These are phyloP conservation scores for Pluvialis apricaria DNA, from an alignment of 2,113 vertebrate genomes.

Conservation along the genomic window DNA sequence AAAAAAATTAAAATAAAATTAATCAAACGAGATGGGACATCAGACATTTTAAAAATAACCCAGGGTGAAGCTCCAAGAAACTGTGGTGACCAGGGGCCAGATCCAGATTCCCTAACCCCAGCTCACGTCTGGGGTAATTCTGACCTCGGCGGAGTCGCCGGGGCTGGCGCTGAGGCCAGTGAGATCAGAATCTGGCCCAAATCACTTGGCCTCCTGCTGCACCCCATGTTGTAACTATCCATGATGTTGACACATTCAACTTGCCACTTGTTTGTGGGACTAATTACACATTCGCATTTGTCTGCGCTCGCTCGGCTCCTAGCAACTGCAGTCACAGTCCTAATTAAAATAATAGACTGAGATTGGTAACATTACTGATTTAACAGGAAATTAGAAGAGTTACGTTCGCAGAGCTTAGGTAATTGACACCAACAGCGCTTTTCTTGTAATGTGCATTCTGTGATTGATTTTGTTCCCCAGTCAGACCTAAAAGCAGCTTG, in stretches of 20 bases:
- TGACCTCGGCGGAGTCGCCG: background rate
- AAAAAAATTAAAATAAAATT: background rate
- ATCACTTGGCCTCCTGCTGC: conserved; percentile 12
- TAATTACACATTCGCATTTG: conserved; percentile 69
- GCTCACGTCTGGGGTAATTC: background rate
- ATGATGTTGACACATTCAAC: conserved; percentile 62
- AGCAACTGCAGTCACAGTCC: conserved; percentile 71
- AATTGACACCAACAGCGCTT: conserved; percentile 74
- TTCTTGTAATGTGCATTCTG: conserved; percentile 63
- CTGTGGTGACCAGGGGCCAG: background rate
- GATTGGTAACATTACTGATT: conserved; percentile 75
- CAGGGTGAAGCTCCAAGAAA: background rate
- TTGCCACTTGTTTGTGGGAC: conserved; percentile 66
- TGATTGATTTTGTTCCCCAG: conserved; percentile 72
- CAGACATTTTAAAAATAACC: conserved; percentile 28
- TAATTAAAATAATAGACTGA: conserved; percentile 75
- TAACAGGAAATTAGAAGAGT: conserved; percentile 76
- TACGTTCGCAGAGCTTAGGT: conserved; percentile 68
- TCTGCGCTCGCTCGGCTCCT: conserved; percentile 60
- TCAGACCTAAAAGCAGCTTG: conserved; percentile 64
- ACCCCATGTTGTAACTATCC: conserved; percentile 7
- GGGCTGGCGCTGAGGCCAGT: background rate
- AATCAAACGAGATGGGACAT: conserved; percentile 12
- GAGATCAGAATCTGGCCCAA: conserved; percentile 28
- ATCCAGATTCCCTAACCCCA: background rate